These are phyloP conservation scores for Hephaestus fuliginosus DNA, from an alignment of 2,797 vertebrate genomes.

Conservation along the genomic window DNA sequence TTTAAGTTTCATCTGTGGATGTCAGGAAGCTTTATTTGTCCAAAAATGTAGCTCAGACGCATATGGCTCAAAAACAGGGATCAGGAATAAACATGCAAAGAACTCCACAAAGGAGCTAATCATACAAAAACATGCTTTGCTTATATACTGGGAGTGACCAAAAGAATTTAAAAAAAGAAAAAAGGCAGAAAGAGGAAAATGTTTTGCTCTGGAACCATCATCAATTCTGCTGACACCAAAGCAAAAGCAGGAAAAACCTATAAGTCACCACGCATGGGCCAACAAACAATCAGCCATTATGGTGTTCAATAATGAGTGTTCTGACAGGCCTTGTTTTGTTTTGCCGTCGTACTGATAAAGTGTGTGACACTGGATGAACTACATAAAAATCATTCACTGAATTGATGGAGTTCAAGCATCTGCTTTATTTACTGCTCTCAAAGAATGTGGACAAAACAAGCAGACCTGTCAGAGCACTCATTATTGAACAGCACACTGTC, in stretches of 20 bases:
- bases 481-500: background rate
- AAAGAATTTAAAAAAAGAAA: background rate
- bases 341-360: conserved; percentile 6
- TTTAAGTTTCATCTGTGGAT: background rate
- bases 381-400: background rate
- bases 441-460: conserved; percentile 26
- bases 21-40: background rate
- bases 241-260: conserved; percentile 11
- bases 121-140: background rate
- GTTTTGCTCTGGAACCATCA: background rate
- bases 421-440: conserved; percentile 14
- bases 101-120: background rate
- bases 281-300: conserved; percentile 24
- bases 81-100: background rate
- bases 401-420: background rate
- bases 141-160: background rate
- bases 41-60: background rate
- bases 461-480: background rate
- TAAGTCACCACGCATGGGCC: conserved; percentile 3
- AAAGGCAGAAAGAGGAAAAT: background rate
- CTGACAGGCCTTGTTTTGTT: conserved; percentile 17
- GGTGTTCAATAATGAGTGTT: background rate
- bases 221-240: conserved; percentile 2
- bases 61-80: background rate
- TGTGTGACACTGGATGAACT: background rate